These are phyloP conservation scores for Mus spicilegus DNA, from an alignment of 2,113 vertebrate species.

Conservation along the genomic window DNA sequence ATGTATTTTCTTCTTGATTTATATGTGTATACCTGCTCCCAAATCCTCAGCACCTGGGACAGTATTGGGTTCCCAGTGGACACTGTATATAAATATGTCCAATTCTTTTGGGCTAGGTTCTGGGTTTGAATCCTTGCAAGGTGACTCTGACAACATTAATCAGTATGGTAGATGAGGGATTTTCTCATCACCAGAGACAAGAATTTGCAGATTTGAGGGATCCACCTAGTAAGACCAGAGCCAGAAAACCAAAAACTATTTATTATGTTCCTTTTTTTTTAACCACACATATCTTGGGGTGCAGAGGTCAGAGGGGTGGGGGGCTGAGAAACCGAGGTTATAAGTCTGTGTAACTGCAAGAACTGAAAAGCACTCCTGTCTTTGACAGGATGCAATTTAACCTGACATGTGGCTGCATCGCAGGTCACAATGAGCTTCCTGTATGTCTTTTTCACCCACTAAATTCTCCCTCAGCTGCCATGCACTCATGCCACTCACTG, in stretches of 20 bases:
- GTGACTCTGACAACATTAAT: background rate
- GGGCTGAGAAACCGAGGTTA: background rate
- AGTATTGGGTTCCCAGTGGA: background rate
- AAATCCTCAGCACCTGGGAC: background rate
- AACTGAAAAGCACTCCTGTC: background rate
- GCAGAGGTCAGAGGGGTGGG: background rate
- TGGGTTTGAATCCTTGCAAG: background rate
- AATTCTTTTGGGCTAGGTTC: background rate
- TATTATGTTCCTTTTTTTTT: background rate
- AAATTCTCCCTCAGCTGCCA: background rate
- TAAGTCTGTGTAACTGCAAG: background rate
- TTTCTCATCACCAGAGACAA: background rate
- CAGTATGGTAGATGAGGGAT: background rate
- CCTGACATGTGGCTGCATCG: background rate
- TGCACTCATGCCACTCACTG: background rate
- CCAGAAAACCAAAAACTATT: constrained; percentile 35
- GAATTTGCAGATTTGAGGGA: background rate
- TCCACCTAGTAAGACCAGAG: background rate
- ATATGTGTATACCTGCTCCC: background rate
- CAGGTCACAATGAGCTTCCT: background rate
- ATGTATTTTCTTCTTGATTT: background rate
- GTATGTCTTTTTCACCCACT: background rate
- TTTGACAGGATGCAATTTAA: background rate
- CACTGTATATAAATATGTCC: background rate
- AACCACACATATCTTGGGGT: background rate